phyloP scores from a whole-genome alignment of 2,113 vertebrate species.

The Catharus bicknelli region DNA sequence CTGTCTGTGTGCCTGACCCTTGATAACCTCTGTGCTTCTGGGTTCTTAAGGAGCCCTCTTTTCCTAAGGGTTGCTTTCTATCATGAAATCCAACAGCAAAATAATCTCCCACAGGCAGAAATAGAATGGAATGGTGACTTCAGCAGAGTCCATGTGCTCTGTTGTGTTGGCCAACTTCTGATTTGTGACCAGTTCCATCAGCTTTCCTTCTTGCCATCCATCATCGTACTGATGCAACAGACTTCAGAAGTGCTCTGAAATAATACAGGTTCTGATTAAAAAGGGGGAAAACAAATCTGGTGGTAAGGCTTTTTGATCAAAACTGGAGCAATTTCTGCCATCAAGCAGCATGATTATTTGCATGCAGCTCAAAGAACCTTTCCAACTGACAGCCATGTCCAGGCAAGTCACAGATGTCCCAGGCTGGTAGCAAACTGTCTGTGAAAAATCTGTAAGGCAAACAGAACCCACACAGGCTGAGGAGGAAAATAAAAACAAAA shows the following conservation, averaged over 20 bases:
- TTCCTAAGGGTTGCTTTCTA: background rate
- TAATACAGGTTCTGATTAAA: background rate
- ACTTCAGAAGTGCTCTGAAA: constrained; percentile 9
- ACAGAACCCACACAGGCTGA: constrained; percentile 25
- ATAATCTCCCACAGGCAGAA: background rate
- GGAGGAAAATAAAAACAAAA: constrained; percentile 43
- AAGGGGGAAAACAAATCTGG: background rate
- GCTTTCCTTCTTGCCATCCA: background rate
- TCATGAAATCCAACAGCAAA: background rate
- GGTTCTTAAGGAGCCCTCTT: background rate
- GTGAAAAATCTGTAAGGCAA: constrained; percentile 25
- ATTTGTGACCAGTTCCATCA: background rate
- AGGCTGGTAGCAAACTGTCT: background rate
- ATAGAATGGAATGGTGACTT: fast-evolving
- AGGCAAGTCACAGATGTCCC: constrained; percentile 10
- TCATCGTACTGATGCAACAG: background rate
- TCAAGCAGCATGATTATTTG: background rate
- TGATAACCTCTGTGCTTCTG: background rate
- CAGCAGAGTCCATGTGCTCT: background rate
- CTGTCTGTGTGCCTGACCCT: background rate
- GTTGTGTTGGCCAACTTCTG: background rate
- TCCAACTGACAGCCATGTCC: background rate
- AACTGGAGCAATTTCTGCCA: background rate
- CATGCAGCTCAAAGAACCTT: background rate
- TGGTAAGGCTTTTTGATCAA: constrained; percentile 18